Conservation (phyloP, 2,888 invertebrate genomes). For the Dugesia japonica region DNA sequence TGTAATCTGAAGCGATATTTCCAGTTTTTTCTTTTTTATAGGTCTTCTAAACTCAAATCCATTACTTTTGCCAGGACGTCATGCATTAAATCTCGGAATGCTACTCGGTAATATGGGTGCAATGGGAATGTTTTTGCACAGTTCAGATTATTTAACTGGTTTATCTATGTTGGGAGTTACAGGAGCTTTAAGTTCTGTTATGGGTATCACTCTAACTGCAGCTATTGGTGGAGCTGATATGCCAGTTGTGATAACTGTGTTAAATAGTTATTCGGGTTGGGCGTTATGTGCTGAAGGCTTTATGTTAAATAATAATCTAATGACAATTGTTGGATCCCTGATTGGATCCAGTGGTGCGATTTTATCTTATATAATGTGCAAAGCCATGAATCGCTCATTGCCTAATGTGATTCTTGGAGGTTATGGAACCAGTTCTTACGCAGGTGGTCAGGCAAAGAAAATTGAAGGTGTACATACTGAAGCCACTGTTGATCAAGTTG, state of each 20-base stretch:
- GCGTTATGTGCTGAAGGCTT: slow-evolving; percentile 80
- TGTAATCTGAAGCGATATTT: too few relatives aligned
- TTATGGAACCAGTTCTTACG: slow-evolving; percentile 62
- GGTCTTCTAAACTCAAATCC: slow-evolving; percentile 64
- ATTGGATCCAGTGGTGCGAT: slow-evolving; percentile 80
- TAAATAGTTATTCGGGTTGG: slow-evolving; percentile 82
- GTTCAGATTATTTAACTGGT: slow-evolving; percentile 57
- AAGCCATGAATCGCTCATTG: slow-evolving; percentile 61
- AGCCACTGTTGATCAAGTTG: slow-evolving; percentile 32
- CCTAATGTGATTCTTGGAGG: slow-evolving; percentile 75
- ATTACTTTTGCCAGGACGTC: slow-evolving; percentile 64
- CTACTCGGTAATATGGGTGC: slow-evolving; percentile 60
- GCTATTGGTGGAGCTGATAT: slow-evolving; percentile 83
- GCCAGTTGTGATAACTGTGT: slow-evolving; percentile 77
- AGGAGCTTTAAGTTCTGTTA: slow-evolving; percentile 60
- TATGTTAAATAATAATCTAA: slow-evolving; percentile 75
- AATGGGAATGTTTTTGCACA: slow-evolving; percentile 57
- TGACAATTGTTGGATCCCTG: slow-evolving; percentile 75
- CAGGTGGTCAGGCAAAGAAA: slow-evolving; percentile 60
- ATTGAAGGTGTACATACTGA: slow-evolving; percentile 47
- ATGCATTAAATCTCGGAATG: slow-evolving; percentile 60
- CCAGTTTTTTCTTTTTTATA: too few relatives aligned
- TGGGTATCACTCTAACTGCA: slow-evolving; percentile 71
- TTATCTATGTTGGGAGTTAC: slow-evolving; percentile 62
- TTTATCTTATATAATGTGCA: slow-evolving; percentile 81